Base-by-base conservation (phyloP, 2,888 invertebrate genomes). In the Patella caerulea region DNA sequence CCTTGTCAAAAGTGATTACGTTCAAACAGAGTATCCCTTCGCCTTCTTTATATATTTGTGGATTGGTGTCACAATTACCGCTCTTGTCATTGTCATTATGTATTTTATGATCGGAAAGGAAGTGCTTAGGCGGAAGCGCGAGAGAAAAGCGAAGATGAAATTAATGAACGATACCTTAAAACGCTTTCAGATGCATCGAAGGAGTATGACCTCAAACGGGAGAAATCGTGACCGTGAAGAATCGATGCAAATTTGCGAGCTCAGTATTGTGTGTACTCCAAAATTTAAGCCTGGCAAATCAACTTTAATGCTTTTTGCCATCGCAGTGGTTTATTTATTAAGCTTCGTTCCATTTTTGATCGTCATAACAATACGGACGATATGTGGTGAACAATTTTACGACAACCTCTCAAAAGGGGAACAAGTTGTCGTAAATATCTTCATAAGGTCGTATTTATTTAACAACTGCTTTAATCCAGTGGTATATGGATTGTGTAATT, bases 401-500 rank as follows among this genome's bases (percentile, higher is more conserved):
- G 70, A 75, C 12, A 75, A 72, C 4, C 76, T 84, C 34, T 79
- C 52, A 17, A 71, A 75, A 7, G 15, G 17, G 1, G 75, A 81
- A 24, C 77, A 83, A 71, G 59, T 84, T 7, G 15, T 78, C 14
- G 82, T 83, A 11, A 82, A 82, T 69, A 75, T 84, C 52, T 83
- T 83, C 71, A 72, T 82, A 29, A 76, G 83, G 24, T 84, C 83
- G 12, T 83, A 83, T 78, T 75, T 84, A 52, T 78, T 84, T 54
- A 85, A 85, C 79, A 84, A 82, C 80, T 80, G 83, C 70, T 76
- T 83, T 52, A 85, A 85, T 76, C 84, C 84, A 2, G 75, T 85
- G 14, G 80, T 85, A 12, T 85, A 85, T 74, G 83, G 83, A 1
- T 72, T 84, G 53, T 80, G 80, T 54, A 85, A 83, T 69, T 76